Base-by-base conservation (phyloP, 1,140 invertebrate species). In the Bradynema listronoti region DNA sequence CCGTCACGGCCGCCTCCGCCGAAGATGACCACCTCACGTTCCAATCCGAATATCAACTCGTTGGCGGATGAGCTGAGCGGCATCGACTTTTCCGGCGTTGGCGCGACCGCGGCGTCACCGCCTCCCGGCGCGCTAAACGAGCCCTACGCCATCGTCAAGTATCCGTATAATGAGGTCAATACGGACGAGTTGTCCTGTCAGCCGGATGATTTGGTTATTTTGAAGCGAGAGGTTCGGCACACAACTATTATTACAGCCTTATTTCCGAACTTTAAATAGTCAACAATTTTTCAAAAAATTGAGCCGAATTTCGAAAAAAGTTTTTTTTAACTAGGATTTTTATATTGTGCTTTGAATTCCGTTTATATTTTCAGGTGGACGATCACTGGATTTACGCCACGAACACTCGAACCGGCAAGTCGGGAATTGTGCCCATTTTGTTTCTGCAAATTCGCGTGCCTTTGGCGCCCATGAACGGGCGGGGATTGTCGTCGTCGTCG, bases 381-480 rank as follows among this genome's bases (percentile, higher is more conserved):
- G 66, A 58, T 33, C 65, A 74, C 24, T 69, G 66, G 66, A 50
- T 69, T 27, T 51, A 55, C 24, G 66, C 43, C 9, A 25, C 34
- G 11, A 69, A 69, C 42, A 74, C 57, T 22, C 27, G 71, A 33
- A 71, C 55, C 5, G 71, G 71, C 34, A 16, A 53, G 45, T 50
- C 39, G 16, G 66, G 66, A 32, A 69, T 69, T 46, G 56, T 69
- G 30, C 66, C 66, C 14, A 14, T 74, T 11, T 43, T 25, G 9
- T 73, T 58, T 47, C 41, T 70, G 27, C 29, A 72, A 11, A 56
- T 70, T 16, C 71, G 60, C 46, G 45, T 73, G 9, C 72, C 68
- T 33, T 46, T 76, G 0, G 66, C 51, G 24, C 72, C 68, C 29
- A 72, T 43, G 22, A 47, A 62, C 22, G 41, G 59, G 4, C 52